Evolutionary conservation across 92 coral and sea anemone species (phyloP).

Genomic region (Galaxea fascicularis): DNA sequence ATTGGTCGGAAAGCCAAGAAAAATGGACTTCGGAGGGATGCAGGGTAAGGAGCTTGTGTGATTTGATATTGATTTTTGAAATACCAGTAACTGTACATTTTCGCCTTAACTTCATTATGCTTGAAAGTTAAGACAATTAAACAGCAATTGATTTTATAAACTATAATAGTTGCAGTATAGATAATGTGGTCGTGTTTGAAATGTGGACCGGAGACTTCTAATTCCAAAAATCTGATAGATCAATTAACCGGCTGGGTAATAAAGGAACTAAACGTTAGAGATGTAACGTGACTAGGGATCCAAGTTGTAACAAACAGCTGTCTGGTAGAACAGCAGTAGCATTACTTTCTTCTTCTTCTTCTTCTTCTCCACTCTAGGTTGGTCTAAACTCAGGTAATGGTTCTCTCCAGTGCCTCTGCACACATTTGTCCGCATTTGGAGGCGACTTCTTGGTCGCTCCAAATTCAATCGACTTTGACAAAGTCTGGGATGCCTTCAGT

Average conservation of each 20-base stretch:
- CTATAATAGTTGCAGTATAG: no score
- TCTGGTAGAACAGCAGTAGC: not conserved
- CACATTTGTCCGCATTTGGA: slow-evolving; percentile 95
- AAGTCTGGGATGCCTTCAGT: slow-evolving; percentile 84
- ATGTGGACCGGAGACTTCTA: no score
- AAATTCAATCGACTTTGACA: slow-evolving; percentile 95
- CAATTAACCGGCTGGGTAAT: no score
- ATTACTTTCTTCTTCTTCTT: not conserved
- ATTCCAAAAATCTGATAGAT: no score
- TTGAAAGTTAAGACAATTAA: no score
- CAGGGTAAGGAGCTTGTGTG: slow-evolving; percentile 66
- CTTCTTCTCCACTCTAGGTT: slow-evolving; percentile 56
- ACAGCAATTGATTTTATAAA: no score
- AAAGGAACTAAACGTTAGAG: no score
- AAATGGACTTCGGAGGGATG: slow-evolving; percentile 92
- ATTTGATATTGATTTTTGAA: not conserved
- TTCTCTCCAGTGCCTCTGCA: slow-evolving; percentile 85
- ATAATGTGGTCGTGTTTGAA: no score
- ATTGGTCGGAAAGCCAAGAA: slow-evolving; percentile 76
- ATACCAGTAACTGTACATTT: no score
- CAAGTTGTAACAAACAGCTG: not conserved
- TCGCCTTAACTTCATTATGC: no score
- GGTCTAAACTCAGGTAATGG: slow-evolving; percentile 68
- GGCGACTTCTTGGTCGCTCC: slow-evolving; percentile 96
- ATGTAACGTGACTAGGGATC: not conserved